These are phyloP conservation scores for Liparis tanakae DNA, from an alignment of 2,797 vertebrate species.

Conservation along the genomic window DNA sequence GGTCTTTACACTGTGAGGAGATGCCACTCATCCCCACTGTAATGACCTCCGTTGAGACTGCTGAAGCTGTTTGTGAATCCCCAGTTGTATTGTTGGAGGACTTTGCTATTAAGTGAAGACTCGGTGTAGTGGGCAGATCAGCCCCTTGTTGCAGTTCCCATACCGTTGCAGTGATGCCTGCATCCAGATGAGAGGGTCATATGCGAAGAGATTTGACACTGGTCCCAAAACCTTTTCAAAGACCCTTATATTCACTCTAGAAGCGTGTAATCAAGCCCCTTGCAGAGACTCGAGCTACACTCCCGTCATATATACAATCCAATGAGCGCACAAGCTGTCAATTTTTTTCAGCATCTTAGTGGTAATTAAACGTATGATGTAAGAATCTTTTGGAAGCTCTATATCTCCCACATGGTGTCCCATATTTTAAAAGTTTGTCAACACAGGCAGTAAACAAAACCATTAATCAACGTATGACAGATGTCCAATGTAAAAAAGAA, in stretches of 20 bases:
- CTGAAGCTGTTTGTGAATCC: constrained; percentile 68
- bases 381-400: constrained; percentile 23
- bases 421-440: constrained; percentile 62
- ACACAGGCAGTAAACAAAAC: constrained; percentile 46
- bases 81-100: constrained; percentile 68
- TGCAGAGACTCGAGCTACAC: constrained; percentile 18
- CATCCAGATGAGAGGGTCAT: constrained; percentile 65
- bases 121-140: constrained; percentile 53
- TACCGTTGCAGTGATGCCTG: constrained; percentile 33
- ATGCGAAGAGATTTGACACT: constrained; percentile 50
- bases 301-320: constrained; percentile 27
- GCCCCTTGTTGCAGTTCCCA: constrained; percentile 54
- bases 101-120: constrained; percentile 64
- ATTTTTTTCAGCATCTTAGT: constrained; percentile 29
- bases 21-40: constrained; percentile 60
- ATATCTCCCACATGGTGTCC: constrained; percentile 52
- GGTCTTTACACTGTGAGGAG: constrained; percentile 31
- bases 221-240: constrained; percentile 46
- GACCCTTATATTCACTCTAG: constrained; percentile 41
- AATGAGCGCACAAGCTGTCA: constrained; percentile 25
- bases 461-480: constrained; percentile 45
- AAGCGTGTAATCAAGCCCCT: constrained; percentile 48
- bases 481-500: constrained; percentile 34
- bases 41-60: constrained; percentile 82
- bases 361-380: constrained; percentile 50